These are phyloP conservation scores for Drosophila sproati DNA, from an alignment of 1,140 invertebrate species.

Conservation along the genomic window DNA sequence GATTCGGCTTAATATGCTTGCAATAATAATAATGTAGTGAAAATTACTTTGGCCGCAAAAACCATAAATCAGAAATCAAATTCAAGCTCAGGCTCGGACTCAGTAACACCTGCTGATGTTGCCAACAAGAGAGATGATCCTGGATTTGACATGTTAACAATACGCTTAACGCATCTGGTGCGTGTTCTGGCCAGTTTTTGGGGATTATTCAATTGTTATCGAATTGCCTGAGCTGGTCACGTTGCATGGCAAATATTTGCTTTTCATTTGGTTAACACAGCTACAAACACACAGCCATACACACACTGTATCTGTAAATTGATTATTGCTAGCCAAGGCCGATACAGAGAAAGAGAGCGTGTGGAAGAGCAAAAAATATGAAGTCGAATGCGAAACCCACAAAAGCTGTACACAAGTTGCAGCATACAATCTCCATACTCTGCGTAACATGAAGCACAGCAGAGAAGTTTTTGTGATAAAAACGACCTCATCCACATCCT, in stretches of 20 bases:
- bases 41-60: conserved; percentile 52
- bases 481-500: conserved; percentile 16
- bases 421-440: conserved; percentile 19
- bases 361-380: background rate
- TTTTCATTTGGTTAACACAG: conserved; percentile 70
- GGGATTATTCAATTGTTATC: conserved; percentile 51
- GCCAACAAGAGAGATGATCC: background rate
- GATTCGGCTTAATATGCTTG: no score
- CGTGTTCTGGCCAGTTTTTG: conserved; percentile 41
- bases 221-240: conserved; percentile 31
- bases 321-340: conserved; percentile 63
- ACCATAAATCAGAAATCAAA: conserved; percentile 44
- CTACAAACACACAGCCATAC: conserved; percentile 35
- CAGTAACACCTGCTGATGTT: conserved; percentile 11
- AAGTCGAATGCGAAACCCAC: conserved; percentile 19
- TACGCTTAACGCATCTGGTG: conserved; percentile 12
- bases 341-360: conserved; percentile 6
- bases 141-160: conserved; percentile 56
- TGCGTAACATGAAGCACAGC: no score
- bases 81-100: conserved; percentile 13
- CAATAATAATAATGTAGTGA: conserved; percentile 69
- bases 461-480: background rate
- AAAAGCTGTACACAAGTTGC: conserved; percentile 39
- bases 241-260: conserved; percentile 75
- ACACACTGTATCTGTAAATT: conserved; percentile 63